These are phyloP conservation scores for Esox masquinongy DNA, from an alignment of 2,797 vertebrate genomes.

Conservation along the genomic window DNA sequence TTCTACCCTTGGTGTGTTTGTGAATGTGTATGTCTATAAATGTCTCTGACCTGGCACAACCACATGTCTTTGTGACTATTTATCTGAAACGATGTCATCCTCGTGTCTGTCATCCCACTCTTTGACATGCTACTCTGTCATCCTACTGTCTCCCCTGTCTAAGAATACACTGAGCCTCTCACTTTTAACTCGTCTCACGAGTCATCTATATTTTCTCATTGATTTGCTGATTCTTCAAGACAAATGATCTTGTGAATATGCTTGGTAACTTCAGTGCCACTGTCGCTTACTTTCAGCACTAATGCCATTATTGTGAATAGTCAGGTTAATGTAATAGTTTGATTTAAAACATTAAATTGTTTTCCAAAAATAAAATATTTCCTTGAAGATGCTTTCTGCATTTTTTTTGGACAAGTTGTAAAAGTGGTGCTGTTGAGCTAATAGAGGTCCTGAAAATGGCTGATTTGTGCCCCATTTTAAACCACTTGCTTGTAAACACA, in stretches of 20 bases:
- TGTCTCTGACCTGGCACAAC: not conserved
- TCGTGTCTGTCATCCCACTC: not conserved
- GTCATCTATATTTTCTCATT: not conserved
- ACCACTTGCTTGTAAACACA: too few relatives aligned
- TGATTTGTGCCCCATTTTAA: too few relatives aligned
- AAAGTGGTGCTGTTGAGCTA: too few relatives aligned
- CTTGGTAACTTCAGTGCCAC: not conserved
- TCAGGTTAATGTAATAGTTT: too few relatives aligned
- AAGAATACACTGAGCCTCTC: not conserved
- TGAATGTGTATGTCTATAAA: slow-evolving; percentile 13
- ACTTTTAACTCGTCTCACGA: not conserved
- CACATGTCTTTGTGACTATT: not conserved
- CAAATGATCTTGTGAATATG: not conserved
- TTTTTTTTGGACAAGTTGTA: too few relatives aligned
- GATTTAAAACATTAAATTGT: too few relatives aligned
- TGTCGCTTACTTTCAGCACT: too few relatives aligned
- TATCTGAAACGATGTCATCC: not conserved
- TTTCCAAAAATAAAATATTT: too few relatives aligned
- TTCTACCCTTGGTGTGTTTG: slow-evolving; percentile 21
- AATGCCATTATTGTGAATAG: too few relatives aligned
- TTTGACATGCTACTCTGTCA: not conserved
- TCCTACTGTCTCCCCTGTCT: not conserved
- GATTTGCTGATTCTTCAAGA: not conserved
- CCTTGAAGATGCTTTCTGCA: too few relatives aligned
- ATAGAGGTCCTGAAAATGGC: too few relatives aligned